These are phyloP conservation scores for Leiothrix lutea DNA, from an alignment of 2,113 vertebrate species.

Conservation along the genomic window DNA sequence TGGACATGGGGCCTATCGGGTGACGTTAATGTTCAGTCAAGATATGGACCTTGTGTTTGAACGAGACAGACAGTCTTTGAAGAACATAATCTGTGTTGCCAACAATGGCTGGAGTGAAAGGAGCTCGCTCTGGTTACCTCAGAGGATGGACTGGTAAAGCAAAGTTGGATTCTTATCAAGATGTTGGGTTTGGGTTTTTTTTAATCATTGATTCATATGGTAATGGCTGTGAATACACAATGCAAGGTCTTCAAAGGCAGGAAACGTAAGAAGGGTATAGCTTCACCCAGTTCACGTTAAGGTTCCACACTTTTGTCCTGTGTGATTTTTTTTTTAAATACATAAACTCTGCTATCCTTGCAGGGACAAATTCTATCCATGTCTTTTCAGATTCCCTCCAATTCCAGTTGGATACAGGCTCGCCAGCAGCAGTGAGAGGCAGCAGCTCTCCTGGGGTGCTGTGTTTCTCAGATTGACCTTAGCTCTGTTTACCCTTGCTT, in stretches of 20 bases:
- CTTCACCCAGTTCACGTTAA: slow-evolving; percentile 16
- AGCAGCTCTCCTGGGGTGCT: slow-evolving; percentile 19
- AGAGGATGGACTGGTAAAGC: slow-evolving; percentile 52
- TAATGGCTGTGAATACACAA: slow-evolving; percentile 64
- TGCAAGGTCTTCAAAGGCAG: slow-evolving; percentile 44
- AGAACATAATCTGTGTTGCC: slow-evolving; percentile 65
- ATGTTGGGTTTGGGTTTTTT: slow-evolving; percentile 23
- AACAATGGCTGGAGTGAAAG: slow-evolving; percentile 67
- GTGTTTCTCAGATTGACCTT: slow-evolving; percentile 34
- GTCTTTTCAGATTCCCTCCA: background rate
- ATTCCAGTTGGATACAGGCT: background rate
- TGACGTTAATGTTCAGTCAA: slow-evolving; percentile 70
- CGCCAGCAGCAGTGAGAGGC: background rate
- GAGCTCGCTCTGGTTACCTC: slow-evolving; percentile 61
- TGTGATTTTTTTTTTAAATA: background rate
- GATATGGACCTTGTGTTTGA: slow-evolving; percentile 66
- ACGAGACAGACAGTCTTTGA: slow-evolving; percentile 68
- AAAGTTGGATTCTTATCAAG: slow-evolving; percentile 63
- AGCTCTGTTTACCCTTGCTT: slow-evolving; percentile 55
- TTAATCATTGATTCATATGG: slow-evolving; percentile 54
- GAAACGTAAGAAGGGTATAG: slow-evolving; percentile 8
- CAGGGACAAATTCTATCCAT: background rate
- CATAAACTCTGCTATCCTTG: background rate
- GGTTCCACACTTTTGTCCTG: background rate
- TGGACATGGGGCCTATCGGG: slow-evolving; percentile 69